These are phyloP conservation scores for Acromyrmex charruanus DNA, from an alignment of 1,140 invertebrate species.

Conservation along the genomic window DNA sequence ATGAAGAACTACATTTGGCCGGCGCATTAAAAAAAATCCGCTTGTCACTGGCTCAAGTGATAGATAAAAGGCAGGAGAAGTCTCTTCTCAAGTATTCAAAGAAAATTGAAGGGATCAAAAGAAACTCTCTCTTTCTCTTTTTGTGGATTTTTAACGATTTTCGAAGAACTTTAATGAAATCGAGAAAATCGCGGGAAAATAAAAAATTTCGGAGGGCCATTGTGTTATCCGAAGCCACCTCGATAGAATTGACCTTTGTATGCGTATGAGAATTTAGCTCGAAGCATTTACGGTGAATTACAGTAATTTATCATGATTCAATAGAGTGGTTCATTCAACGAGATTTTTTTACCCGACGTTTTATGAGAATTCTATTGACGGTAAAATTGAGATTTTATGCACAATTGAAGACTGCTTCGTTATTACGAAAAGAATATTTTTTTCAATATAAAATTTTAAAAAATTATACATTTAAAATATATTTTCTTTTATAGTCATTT, in stretches of 20 bases:
- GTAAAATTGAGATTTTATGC: not conserved
- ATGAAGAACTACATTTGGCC: constrained; percentile 48
- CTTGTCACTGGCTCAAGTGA: constrained; percentile 36
- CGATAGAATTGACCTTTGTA: constrained; percentile 29
- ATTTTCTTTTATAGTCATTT: not conserved
- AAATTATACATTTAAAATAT: not conserved
- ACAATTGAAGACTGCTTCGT: not conserved
- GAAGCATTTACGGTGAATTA: constrained; percentile 20
- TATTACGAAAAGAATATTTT: not conserved
- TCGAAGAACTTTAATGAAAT: constrained; percentile 35
- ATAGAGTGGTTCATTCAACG: constrained; percentile 14
- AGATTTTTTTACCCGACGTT: not conserved
- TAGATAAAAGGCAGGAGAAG: constrained; percentile 16
- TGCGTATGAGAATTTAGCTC: constrained; percentile 23
- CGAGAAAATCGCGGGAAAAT: constrained; percentile 19
- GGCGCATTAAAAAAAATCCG: constrained; percentile 53
- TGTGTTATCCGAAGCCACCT: not conserved
- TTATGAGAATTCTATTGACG: not conserved
- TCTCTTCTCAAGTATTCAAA: constrained; percentile 9
- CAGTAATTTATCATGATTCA: constrained; percentile 27
- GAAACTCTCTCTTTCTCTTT: not conserved
- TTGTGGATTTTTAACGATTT: constrained; percentile 5
- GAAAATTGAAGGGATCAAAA: not conserved
- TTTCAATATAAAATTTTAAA: not conserved
- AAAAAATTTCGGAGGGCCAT: constrained; percentile 43